Percentiles rank a stretch among this genome's conserved stretches.
Conservation (phyloP, 2,888 invertebrate genomes). For the Tenthredo notha region DNA sequence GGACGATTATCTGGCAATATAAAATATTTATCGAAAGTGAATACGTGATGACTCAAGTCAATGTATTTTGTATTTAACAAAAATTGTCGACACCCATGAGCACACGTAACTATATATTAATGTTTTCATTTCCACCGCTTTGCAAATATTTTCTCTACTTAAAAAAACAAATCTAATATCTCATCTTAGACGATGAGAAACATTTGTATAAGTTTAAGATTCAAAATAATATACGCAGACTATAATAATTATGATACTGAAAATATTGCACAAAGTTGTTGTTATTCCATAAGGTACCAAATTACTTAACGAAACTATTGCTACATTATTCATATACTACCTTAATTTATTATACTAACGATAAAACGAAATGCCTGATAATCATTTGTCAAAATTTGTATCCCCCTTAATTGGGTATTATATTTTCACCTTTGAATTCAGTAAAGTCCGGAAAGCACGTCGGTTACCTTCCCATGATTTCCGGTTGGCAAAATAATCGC, state of each 20-base stretch:
- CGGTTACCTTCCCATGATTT: slow-evolving; percentile 75
- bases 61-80: too few relatives aligned
- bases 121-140: too few relatives aligned
- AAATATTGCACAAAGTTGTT: slow-evolving; percentile 36
- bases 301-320: slow-evolving; percentile 20
- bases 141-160: too few relatives aligned
- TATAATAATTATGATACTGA: slow-evolving; percentile 5
- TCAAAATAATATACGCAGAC: neutral
- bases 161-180: neutral
- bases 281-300: slow-evolving; percentile 39
- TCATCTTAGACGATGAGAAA: slow-evolving; percentile 11
- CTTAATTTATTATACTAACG: neutral
- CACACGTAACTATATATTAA: too few relatives aligned
- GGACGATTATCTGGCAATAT: neutral
- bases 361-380: too few relatives aligned
- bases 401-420: too few relatives aligned
- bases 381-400: too few relatives aligned
- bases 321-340: neutral
- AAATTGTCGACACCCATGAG: too few relatives aligned
- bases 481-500: slow-evolving; percentile 63
- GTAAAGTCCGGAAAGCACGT: slow-evolving; percentile 75
- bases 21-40: neutral
- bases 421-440: slow-evolving; percentile 58
- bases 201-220: slow-evolving; percentile 7
- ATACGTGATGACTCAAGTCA: neutral